phyloP scores from a whole-genome alignment of 2,888 invertebrate species.

The Melanostoma mellinum region DNA sequence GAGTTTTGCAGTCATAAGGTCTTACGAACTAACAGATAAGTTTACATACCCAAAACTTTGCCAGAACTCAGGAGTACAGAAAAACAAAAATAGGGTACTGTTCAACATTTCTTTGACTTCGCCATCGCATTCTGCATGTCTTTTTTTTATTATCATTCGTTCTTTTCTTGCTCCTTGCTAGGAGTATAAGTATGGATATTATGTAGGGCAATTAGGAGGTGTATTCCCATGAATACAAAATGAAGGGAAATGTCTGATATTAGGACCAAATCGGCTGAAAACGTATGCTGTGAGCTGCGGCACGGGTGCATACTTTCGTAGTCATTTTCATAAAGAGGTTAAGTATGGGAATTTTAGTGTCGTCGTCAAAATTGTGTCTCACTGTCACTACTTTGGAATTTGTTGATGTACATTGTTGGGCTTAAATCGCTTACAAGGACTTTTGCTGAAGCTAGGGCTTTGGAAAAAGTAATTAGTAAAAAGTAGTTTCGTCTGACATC shows the following conservation, averaged over 20 bases:
- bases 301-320: conserved; percentile 8
- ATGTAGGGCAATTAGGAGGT: conserved; percentile 62
- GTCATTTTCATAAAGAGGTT: conserved; percentile 7
- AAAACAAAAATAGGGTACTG: no score
- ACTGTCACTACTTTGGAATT: conserved; percentile 4
- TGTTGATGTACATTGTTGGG: conserved; percentile 13
- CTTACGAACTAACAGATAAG: no score
- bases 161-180: conserved; percentile 7
- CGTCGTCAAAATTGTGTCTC: conserved; percentile 45
- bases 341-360: conserved; percentile 36
- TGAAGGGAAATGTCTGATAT: conserved; percentile 55
- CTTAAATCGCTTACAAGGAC: conserved; percentile 9
- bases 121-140: background rate
- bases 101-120: no score
- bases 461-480: conserved; percentile 34
- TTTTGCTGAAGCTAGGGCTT: background rate
- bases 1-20: no score
- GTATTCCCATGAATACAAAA: conserved; percentile 66
- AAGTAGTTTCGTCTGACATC: conserved; percentile 45
- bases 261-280: conserved; percentile 35
- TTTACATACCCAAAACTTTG: no score
- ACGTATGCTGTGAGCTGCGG: conserved; percentile 2
- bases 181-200: conserved; percentile 58
- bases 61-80: no score
- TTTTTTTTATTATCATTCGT: background rate